Base-by-base conservation (phyloP, 2,113 vertebrate species). In the Percina caprodes region DNA sequence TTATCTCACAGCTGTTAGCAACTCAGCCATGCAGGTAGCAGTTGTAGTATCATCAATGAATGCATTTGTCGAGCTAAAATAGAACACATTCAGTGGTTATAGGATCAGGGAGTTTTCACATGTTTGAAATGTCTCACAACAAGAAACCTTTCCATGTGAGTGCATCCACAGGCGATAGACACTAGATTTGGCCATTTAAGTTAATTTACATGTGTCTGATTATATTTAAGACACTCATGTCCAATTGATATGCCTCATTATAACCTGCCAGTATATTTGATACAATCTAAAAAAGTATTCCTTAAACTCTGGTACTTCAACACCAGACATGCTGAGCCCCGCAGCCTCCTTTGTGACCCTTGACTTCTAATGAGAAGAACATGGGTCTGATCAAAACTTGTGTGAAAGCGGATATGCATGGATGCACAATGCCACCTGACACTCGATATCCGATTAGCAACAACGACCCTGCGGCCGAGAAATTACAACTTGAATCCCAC, bases 331-430 rank as follows among this genome's bases (percentile, higher is more conserved):
- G 75, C 49, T 58, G 63, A 63, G n/a, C 52, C 62, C 35, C 3
- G 51, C 26, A 82, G 67, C 62, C 45, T 71, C 42, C 71, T 62
- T 51, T 11, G 26, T 70, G 81, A 87, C 82, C 69, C 54, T 30
- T 61, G 81, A 90, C 88, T 82, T 72, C 73, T 62, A 71, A 74
- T 69, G 18, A 77, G 46, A 72, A 77, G 72, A 93, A 89, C 73
- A 74, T 46, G 48, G 71, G 66, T 30, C 62, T 70, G 82, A 91
- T 86, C 59, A 88, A 84, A 74, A 79, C 14, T 42, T 51, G 1
- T 61, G 46, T 35, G 82, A 78, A 91, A 88, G 74, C 51, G 11
- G 65, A 88, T 79, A 84, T 67, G 62, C 60, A 72, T 62, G 24
- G 54, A 45, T 24, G 68, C 59, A 69, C 82, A 69, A 60, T 1